Conservation (phyloP, 2,888 invertebrate species). For the Hirtodrosophila alboralis region DNA sequence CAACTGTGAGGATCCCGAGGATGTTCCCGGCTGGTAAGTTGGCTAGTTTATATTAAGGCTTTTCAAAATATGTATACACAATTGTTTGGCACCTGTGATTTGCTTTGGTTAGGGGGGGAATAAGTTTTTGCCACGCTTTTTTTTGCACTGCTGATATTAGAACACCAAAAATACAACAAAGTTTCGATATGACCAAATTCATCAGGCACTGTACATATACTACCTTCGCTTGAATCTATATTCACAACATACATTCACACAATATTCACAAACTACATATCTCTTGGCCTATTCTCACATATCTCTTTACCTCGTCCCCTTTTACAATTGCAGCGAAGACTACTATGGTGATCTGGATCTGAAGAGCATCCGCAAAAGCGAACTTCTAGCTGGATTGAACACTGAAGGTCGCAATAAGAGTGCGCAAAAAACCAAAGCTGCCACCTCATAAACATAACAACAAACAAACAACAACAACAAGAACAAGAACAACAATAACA, state of each 20-base stretch:
- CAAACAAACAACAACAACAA: slow-evolving; percentile 42
- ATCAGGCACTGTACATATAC: no score
- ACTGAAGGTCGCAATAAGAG: slow-evolving; percentile 83
- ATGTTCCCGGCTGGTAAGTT: slow-evolving; percentile 97
- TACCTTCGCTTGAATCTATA: slow-evolving; percentile 24
- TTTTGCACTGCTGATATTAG: slow-evolving; percentile 41
- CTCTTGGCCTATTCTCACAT: slow-evolving; percentile 76
- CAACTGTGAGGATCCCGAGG: slow-evolving; percentile 97
- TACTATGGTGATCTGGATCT: slow-evolving; percentile 97
- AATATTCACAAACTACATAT: slow-evolving; percentile 76
- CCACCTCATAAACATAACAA: slow-evolving; percentile 79
- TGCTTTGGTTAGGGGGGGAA: slow-evolving; percentile 49
- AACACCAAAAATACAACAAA: no score
- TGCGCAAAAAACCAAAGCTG: slow-evolving; percentile 85
- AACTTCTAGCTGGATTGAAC: slow-evolving; percentile 91
- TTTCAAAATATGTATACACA: slow-evolving; percentile 17
- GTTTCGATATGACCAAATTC: slow-evolving; percentile 7
- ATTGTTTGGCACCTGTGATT: slow-evolving; percentile 52
- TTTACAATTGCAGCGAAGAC: slow-evolving; percentile 93
- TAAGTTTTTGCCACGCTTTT: slow-evolving; percentile 45
- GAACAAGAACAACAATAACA: slow-evolving; percentile 29
- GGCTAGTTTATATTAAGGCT: not conserved
- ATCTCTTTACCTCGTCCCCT: slow-evolving; percentile 77
- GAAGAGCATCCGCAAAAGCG: slow-evolving; percentile 97
- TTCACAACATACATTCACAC: slow-evolving; percentile 31